Conservation (phyloP, 30 jellyfish, hydroid and myxozoan genomes). For the Calvadosia cruxmelitensis region DNA sequence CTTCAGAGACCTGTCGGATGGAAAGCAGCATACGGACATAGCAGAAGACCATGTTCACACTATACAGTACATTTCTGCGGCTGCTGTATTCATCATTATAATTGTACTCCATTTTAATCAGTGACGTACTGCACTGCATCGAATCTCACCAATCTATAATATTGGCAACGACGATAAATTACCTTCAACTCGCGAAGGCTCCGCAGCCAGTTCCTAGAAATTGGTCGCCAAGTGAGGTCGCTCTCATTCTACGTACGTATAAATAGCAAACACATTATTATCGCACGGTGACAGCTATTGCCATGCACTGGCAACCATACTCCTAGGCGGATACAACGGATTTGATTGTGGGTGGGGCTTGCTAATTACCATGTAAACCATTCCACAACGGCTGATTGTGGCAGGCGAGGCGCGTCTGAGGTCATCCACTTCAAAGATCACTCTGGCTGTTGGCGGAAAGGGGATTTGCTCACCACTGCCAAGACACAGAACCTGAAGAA, state of each 20-base stretch:
- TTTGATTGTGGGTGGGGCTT: no score
- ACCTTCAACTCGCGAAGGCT: conserved; percentile 65
- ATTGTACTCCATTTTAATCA: no score
- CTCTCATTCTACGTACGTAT: conserved; percentile 34
- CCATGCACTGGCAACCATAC: no score
- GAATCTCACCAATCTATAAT: no score
- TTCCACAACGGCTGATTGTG: conserved; percentile 87
- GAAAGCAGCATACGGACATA: no score
- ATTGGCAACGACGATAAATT: neutral
- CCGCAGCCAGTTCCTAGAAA: conserved; percentile 55
- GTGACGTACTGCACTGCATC: no score
- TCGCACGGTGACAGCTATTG: no score
- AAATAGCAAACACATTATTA: no score
- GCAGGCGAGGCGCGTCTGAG: conserved; percentile 90
- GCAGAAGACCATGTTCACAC: no score
- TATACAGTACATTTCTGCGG: no score
- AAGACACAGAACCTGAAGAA: conserved; percentile 39
- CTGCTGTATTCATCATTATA: no score
- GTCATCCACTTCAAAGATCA: conserved; percentile 70
- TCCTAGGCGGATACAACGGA: no score
- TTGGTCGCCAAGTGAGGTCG: conserved; percentile 78
- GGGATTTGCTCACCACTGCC: conserved; percentile 80
- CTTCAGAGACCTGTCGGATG: conserved; percentile 67
- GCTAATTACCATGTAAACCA: conserved; percentile 62
- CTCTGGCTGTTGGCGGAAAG: conserved; percentile 43